Evolutionary conservation across 2,888 invertebrate species (phyloP), one percentile per base, ranked within the genome.

Genomic region (Peribatodes rhomboidaria): DNA sequence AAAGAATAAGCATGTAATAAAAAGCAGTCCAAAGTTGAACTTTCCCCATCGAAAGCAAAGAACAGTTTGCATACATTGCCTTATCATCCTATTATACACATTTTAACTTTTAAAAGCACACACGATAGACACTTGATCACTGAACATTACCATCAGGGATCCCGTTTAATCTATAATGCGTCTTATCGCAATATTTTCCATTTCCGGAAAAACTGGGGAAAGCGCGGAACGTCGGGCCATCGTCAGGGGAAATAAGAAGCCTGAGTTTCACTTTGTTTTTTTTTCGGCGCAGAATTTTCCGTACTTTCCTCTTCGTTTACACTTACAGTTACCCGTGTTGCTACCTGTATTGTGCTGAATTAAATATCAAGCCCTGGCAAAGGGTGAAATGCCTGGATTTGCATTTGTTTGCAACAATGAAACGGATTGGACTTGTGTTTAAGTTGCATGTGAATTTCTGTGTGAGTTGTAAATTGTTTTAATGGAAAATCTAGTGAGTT

Each of bases 121-220:
- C 79, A 81, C 77, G 79, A 72, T 88, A 88, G 73, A 72, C 80
- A 82, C 81, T 86, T 84, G 89, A 91, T 90, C 90, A 83, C 85
- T 79, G 79, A 85, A 82, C 80, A 89, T 90, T 91, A 90, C 86
- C 85, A 83, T 82, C 81, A 76, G 83, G 83, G 76, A 83, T 86
- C 87, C 84, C 86, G 88, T 92, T 91, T 92, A 93, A 93, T 93
- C 90, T 92, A 89, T 93, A 93, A 93, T 92, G 93, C 85, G 84
- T 86, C 92, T 94, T 93, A 94, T 93, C 92, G 91, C 92, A 88
- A 93, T 93, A 93, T 93, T 93, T 93, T 90, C 93, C 93, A 93
- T 92, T 93, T 92, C 91, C 92, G 82, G 86, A 81, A 86, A 86
- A 86, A 84, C 85, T 55, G 31, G 80, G 85, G 85, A 83, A 82